Conservation (phyloP, 2,888 invertebrate genomes). For the Plagiodera versicolora region DNA sequence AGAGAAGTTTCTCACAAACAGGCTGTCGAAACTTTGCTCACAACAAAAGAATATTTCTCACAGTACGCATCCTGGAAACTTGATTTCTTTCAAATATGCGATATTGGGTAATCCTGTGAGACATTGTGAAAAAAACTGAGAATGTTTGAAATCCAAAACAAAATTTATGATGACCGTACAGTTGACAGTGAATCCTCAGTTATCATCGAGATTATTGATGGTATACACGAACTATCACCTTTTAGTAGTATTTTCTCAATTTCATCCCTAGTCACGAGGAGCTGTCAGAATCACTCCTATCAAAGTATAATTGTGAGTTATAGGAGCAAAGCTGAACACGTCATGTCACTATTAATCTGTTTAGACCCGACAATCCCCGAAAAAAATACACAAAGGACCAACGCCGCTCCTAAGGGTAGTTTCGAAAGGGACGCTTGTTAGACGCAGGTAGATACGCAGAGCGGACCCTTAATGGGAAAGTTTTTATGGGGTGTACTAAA, state of each 20-base stretch:
- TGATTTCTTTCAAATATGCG: no score
- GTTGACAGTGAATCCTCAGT: no score
- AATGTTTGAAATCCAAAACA: no score
- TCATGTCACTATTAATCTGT: not conserved
- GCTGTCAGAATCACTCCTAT: not conserved
- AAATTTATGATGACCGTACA: no score
- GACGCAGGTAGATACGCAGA: not conserved
- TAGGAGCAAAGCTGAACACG: not conserved
- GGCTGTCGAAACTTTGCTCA: no score
- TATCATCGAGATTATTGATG: no score
- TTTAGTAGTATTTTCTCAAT: not conserved
- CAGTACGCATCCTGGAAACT: no score
- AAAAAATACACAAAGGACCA: not conserved
- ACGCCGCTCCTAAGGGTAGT: not conserved
- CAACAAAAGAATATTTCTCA: no score
- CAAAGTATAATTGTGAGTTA: not conserved
- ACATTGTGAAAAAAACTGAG: no score
- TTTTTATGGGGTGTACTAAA: conserved; percentile 1
- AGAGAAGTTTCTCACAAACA: no score
- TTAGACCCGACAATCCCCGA: not conserved
- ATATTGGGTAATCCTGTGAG: no score
- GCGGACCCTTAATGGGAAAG: not conserved
- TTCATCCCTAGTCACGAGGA: not conserved
- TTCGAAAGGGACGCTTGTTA: not conserved
- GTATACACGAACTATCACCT: no score